phyloP scores from a whole-genome alignment of 2,113 vertebrate species.

The Proteles cristata region DNA sequence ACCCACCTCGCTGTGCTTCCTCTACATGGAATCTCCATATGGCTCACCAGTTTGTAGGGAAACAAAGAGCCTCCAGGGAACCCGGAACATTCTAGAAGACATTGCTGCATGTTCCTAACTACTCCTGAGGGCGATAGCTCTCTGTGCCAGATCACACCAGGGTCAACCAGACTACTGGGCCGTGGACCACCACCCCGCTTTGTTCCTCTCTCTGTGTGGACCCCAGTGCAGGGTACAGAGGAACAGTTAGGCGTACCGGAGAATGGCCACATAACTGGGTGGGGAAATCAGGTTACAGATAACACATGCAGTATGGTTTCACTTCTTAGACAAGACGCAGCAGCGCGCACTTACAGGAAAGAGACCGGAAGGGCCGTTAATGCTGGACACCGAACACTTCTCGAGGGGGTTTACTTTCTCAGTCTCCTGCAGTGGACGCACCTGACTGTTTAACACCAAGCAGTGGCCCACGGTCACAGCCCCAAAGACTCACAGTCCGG shows the following conservation, averaged over 20 bases:
- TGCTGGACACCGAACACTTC: background rate
- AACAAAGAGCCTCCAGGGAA: background rate
- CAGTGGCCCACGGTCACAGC: background rate
- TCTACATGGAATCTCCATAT: background rate
- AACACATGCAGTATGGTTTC: background rate
- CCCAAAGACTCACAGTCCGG: background rate
- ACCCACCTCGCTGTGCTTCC: background rate
- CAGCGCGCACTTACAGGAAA: background rate
- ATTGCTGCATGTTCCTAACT: fast-evolving
- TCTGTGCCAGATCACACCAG: background rate
- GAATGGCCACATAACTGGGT: background rate
- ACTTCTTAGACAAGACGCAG: background rate
- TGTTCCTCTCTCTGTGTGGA: background rate
- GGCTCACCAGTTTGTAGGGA: background rate
- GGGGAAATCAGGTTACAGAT: background rate
- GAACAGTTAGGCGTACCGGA: background rate
- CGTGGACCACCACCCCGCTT: background rate
- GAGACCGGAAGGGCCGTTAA: background rate
- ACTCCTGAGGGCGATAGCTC: background rate
- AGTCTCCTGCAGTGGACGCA: no score
- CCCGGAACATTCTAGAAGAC: background rate
- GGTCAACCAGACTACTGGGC: background rate
- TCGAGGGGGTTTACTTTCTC: background rate
- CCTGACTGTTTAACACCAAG: background rate
- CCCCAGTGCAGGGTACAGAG: background rate